phyloP scores from a whole-genome alignment of 53 echinoderm and acorn worm genomes.

The Crossaster papposus region DNA sequence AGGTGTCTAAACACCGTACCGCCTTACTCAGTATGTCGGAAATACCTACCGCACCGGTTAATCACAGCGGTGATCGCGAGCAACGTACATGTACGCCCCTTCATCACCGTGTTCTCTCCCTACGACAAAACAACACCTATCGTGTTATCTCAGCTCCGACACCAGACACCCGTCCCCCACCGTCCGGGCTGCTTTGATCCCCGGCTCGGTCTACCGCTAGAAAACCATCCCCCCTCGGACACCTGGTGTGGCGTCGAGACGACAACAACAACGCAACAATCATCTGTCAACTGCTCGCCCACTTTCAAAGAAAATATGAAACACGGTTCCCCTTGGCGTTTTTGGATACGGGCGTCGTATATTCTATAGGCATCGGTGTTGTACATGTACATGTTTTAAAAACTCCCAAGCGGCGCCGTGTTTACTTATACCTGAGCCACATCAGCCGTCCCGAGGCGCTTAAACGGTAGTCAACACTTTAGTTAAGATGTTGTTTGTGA shows the following conservation, averaged over 20 bases:
- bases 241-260: constrained; percentile 28
- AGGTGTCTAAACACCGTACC: not conserved
- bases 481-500: too few relatives aligned
- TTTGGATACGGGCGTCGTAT: not conserved
- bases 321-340: constrained; percentile 25
- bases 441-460: not conserved
- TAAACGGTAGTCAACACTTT: too few relatives aligned
- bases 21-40: not conserved
- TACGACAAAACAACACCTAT: not conserved
- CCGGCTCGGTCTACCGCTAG: not conserved
- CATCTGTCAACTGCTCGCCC: not conserved
- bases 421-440: not conserved
- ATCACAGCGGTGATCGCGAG: not conserved
- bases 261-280: constrained; percentile 53
- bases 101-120: not conserved
- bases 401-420: not conserved
- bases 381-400: not conserved
- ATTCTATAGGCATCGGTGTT: not conserved
- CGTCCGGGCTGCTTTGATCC: constrained; percentile 31
- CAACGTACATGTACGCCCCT: too few relatives aligned
- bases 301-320: not conserved
- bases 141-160: constrained; percentile 40
- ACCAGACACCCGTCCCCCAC: constrained; percentile 29
- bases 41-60: not conserved
- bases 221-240: too few relatives aligned